Percentiles rank a stretch among this genome's conserved stretches.
Evolutionary conservation across 1,140 invertebrate species (phyloP).

Genomic region (Cyrtorhinus lividipennis): DNA sequence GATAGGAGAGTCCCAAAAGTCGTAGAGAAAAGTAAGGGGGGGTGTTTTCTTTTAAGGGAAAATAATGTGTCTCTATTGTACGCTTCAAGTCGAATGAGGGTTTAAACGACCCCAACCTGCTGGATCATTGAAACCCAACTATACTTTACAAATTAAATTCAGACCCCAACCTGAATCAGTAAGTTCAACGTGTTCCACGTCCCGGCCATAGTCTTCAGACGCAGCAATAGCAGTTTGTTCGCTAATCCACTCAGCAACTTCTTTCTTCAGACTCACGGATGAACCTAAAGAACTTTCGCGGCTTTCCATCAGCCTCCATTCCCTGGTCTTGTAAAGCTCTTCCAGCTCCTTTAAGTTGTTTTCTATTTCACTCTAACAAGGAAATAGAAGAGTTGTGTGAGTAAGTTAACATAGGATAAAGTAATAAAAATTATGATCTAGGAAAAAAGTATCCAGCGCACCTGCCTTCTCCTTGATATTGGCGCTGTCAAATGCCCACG

Average conservation of each 20-base stretch:
- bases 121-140: no score
- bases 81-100: no score
- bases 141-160: no score
- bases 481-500: slow-evolving; percentile 63
- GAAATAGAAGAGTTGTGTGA: slow-evolving; percentile 25
- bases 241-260: slow-evolving; percentile 77
- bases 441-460: slow-evolving; percentile 22
- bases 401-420: no score
- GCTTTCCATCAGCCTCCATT: slow-evolving; percentile 57
- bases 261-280: no score
- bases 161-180: slow-evolving; percentile 57
- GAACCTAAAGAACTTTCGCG: no score
- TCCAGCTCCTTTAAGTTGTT: slow-evolving; percentile 54
- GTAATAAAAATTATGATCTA: slow-evolving; percentile 1
- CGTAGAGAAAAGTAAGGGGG: no score
- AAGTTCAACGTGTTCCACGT: slow-evolving; percentile 92
- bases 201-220: slow-evolving; percentile 84
- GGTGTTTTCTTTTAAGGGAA: no score
- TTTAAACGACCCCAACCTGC: no score
- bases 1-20: no score
- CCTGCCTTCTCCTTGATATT: slow-evolving; percentile 56
- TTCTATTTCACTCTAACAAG: slow-evolving; percentile 41
- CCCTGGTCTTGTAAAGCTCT: slow-evolving; percentile 51
- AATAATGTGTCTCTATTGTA: no score
- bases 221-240: slow-evolving; percentile 77